Conservation (phyloP, 2,797 vertebrate genomes). For the Lepus townsendii region DNA sequence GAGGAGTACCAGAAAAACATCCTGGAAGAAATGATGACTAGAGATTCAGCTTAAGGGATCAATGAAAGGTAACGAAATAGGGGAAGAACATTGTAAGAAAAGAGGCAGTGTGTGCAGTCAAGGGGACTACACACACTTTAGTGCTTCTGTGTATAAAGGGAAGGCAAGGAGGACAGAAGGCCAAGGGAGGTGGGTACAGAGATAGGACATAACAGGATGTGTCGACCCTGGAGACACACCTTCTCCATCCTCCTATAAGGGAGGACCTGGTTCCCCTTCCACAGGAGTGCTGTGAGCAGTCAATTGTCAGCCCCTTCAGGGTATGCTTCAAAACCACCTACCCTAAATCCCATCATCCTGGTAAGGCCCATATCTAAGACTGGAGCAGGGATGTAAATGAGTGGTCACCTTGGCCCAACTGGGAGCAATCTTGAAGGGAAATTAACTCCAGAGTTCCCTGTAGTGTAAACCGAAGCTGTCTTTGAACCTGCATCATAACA, state of each 20-base stretch:
- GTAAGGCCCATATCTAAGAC: background rate
- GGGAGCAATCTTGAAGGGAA: background rate
- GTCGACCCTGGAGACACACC: background rate
- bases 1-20: conserved; percentile 14
- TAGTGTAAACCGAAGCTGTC: background rate
- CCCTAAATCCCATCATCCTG: conserved; percentile 24
- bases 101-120: background rate
- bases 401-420: background rate
- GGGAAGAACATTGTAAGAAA: background rate
- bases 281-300: background rate
- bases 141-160: background rate
- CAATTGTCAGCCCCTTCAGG: background rate
- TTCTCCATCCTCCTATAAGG: background rate
- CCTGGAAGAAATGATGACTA: background rate
- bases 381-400: background rate
- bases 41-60: conserved; percentile 25
- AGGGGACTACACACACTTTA: background rate
- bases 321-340: background rate
- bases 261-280: background rate
- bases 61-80: conserved; percentile 35
- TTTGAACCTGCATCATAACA: background rate
- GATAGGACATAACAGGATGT: background rate
- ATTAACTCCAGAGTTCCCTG: background rate
- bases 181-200: background rate
- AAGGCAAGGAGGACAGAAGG: background rate